Evolutionary conservation across 2,113 vertebrate genomes (phyloP).

Genomic region (Lonchura striata): DNA sequence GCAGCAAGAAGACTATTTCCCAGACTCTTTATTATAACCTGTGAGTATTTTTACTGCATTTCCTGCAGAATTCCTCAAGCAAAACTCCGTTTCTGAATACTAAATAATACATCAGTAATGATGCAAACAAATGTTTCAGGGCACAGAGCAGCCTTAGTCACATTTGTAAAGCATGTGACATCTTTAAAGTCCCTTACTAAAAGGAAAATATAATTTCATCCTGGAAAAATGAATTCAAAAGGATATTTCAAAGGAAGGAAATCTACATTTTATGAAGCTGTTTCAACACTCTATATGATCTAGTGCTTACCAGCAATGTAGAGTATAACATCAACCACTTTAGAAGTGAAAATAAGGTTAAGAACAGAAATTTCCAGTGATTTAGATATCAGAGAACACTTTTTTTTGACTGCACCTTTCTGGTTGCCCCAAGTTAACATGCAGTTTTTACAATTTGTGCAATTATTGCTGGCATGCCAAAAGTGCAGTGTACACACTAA

Average conservation of each 20-base stretch:
- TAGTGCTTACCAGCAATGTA: neutral
- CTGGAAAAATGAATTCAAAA: neutral
- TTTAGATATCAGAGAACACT: neutral
- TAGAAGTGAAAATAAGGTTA: neutral
- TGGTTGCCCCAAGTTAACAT: neutral
- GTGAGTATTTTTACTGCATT: neutral
- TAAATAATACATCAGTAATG: neutral
- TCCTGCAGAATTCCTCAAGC: neutral
- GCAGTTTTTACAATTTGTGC: constrained; percentile 1
- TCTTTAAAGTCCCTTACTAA: neutral
- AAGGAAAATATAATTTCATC: neutral
- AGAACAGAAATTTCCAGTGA: neutral
- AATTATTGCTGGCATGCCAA: constrained; percentile 15
- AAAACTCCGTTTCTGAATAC: neutral
- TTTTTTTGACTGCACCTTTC: neutral
- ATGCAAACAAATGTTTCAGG: neutral
- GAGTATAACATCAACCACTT: neutral
- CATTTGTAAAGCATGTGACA: neutral
- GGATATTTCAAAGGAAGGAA: neutral
- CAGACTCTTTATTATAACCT: neutral
- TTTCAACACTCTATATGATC: neutral
- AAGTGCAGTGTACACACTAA: constrained; percentile 29
- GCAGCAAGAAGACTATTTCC: neutral
- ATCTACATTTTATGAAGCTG: neutral
- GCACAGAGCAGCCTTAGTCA: neutral